A percentile compares a stretch with the other conserved stretches of the same genome.
Evolutionary conservation across 2,797 vertebrate species (phyloP).

Genomic region (Xenopus petersii): DNA sequence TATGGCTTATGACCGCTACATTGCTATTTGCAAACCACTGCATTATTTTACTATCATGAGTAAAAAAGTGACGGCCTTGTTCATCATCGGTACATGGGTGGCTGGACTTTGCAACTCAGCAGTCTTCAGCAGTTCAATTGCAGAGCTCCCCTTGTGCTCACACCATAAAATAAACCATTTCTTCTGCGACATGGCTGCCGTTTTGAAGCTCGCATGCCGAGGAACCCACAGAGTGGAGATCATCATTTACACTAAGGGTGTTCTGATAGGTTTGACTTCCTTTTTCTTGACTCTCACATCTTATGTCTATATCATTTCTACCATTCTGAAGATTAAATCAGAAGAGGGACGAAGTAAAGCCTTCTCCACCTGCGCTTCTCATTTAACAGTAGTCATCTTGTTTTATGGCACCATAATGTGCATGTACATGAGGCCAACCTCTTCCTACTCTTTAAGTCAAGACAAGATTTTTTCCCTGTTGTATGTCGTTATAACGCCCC

Average conservation of each 20-base stretch:
- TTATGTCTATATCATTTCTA: conserved; percentile 44
- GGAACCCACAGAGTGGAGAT: neutral
- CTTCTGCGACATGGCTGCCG: conserved; percentile 34
- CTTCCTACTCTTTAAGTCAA: conserved; percentile 49
- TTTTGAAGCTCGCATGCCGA: conserved; percentile 16
- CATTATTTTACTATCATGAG: conserved; percentile 46
- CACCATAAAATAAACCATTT: conserved; percentile 24
- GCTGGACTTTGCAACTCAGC: neutral
- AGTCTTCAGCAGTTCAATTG: neutral
- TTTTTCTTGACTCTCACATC: conserved; percentile 42
- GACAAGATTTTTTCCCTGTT: conserved; percentile 53
- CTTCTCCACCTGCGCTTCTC: conserved; percentile 49
- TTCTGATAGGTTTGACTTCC: conserved; percentile 16
- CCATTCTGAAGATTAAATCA: conserved; percentile 45
- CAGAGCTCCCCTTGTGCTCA: neutral
- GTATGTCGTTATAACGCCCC: conserved; percentile 50
- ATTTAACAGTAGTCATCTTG: conserved; percentile 50
- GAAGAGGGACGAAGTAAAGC: conserved; percentile 45
- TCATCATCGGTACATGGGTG: neutral
- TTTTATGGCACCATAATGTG: conserved; percentile 58
- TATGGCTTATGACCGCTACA: conserved; percentile 55
- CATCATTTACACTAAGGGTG: conserved; percentile 3
- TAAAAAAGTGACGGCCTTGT: neutral
- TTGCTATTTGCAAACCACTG: conserved; percentile 51
- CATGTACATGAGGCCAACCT: conserved; percentile 53